These are phyloP conservation scores for Ophiodon elongatus DNA, from an alignment of 2,113 vertebrate species.

Conservation along the genomic window DNA sequence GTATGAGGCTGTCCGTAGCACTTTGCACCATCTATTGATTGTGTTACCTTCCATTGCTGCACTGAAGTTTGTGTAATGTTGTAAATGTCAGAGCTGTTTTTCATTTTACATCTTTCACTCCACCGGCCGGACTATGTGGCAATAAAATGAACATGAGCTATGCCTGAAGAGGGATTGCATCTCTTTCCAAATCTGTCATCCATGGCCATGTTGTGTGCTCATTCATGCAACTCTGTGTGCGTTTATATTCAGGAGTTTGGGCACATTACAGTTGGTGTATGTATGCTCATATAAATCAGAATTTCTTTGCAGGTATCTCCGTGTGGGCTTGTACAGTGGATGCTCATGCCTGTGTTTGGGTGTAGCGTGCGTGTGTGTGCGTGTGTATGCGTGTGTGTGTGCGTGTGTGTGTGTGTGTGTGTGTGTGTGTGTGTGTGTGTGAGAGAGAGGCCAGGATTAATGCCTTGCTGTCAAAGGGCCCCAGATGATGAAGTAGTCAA, in stretches of 20 bases:
- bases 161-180: conserved; percentile 47
- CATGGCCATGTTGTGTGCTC: conserved; percentile 17
- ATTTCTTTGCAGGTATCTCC: conserved; percentile 24
- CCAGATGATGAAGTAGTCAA: conserved; percentile 79
- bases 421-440: not conserved
- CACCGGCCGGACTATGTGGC: not conserved
- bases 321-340: conserved; percentile 3
- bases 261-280: not conserved
- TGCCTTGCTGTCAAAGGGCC: conserved; percentile 67
- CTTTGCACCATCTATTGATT: conserved; percentile 55
- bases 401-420: not conserved
- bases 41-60: conserved; percentile 52
- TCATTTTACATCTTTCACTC: conserved; percentile 57
- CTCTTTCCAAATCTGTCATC: conserved; percentile 49
- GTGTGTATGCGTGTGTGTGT: conserved; percentile 15
- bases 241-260: not conserved
- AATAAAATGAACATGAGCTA: conserved; percentile 59
- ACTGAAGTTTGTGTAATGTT: conserved; percentile 52
- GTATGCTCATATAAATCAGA: conserved; percentile 4
- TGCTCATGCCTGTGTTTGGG: not conserved
- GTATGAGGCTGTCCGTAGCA: conserved; percentile 23
- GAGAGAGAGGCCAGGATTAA: conserved; percentile 69
- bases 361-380: not conserved
- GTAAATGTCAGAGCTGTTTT: conserved; percentile 63
- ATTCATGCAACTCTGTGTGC: conserved; percentile 5